These are phyloP conservation scores for Dioctria linearis DNA, from an alignment of 2,888 invertebrate species.

Conservation along the genomic window DNA sequence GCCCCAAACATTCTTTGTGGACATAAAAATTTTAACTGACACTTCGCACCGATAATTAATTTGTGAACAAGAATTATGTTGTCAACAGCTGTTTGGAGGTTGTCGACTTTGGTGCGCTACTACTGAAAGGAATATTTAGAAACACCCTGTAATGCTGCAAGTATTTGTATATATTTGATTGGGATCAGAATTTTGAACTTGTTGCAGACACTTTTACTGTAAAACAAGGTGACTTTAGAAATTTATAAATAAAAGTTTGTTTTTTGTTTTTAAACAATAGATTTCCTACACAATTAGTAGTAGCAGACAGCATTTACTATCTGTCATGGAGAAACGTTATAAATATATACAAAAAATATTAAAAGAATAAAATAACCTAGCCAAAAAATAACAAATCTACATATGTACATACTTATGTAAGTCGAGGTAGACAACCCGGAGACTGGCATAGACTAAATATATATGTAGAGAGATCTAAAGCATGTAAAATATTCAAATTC, in stretches of 20 bases:
- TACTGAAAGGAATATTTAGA: not conserved
- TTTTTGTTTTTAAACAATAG: no score
- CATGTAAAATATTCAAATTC: slow-evolving; percentile 26
- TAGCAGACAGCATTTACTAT: no score
- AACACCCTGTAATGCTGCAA: not conserved
- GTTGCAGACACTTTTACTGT: not conserved
- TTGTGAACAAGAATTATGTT: slow-evolving; percentile 58
- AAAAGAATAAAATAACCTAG: slow-evolving; percentile 8
- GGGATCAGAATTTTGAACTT: not conserved
- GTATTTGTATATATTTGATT: not conserved
- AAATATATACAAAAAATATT: no score
- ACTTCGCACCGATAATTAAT: slow-evolving; percentile 56
- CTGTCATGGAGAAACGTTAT: no score
- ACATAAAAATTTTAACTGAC: slow-evolving; percentile 55
- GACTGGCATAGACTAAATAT: not conserved
- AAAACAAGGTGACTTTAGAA: no score
- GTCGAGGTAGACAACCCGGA: slow-evolving; percentile 2
- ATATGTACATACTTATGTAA: slow-evolving; percentile 20
- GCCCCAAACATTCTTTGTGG: slow-evolving; percentile 43
- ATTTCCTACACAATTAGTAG: no score
- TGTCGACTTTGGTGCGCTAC: slow-evolving; percentile 1
- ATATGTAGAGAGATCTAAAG: not conserved
- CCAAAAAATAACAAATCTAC: slow-evolving; percentile 16
- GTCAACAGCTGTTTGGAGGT: slow-evolving; percentile 57
- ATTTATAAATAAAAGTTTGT: no score